Evolutionary conservation across 2,888 invertebrate species (phyloP), one percentile per base, ranked within the genome.

Genomic region (Pasiphila rectangulata): DNA sequence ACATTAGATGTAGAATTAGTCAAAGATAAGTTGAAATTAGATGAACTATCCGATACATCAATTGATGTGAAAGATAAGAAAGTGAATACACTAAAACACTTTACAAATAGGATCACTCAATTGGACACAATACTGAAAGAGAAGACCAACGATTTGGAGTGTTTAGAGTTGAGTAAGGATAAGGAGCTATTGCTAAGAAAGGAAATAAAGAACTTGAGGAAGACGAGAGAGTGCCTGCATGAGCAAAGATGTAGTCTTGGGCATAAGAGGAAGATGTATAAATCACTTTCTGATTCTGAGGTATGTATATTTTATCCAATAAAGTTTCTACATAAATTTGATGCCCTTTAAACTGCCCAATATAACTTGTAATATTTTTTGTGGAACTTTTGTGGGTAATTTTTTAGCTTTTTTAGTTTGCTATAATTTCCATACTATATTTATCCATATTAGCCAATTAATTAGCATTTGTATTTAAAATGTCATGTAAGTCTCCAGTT

Each of bases 131-230:
- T 93, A 55, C 75, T 94, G 23, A 93, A 93, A 63, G 93, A 93
- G 61, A 94, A 94, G 67, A 92, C 92, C 0, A 91, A 91, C 74
- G 92, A 93, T 73, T 79, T 93, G 36, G 92, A 92, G 53, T 91
- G 89, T 55, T 84, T 90, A 44, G 90, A 90, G 39, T 77, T 90
- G 46, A 79, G 86, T 2, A 90, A 91, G 48, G 91, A 92, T 42
- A 91, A 92, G 46, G 93, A 94, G 64, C 84, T 91, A 1, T 74
- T 88, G 75, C 67, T 95, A 19, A 89, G 95, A 13, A 93, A 94
- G 60, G 96, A 96, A 84, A 96, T 96, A 34, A 90, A 93, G 57
- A 94, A 95, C 69, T 81, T 96, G 24, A 89, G 96, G 10, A 91
- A 93, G 59, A 95, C 95, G 0, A 90, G 95, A 38, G 95, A 96